Conservation (phyloP, 2,113 vertebrate species). For the Hassar affinis region DNA sequence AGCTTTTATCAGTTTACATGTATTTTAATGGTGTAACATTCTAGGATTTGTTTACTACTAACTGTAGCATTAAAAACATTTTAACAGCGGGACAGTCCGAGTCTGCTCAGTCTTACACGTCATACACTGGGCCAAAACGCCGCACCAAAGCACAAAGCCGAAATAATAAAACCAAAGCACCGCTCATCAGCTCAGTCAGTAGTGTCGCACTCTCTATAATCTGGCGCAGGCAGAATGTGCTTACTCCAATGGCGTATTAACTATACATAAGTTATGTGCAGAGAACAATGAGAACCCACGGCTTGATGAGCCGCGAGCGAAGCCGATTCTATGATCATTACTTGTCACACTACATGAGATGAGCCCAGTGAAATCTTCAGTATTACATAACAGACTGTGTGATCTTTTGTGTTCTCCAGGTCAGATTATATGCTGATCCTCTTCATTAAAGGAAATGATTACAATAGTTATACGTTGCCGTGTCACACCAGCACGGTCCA, state of each 20-base stretch:
- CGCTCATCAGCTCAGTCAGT: not conserved
- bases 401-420: not conserved
- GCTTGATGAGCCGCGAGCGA: not conserved
- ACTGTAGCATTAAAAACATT: not conserved
- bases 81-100: not conserved
- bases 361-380: not conserved
- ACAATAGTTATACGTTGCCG: not conserved
- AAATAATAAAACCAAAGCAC: not conserved
- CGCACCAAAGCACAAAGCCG: not conserved
- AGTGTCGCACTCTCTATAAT: not conserved
- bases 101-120: not conserved
- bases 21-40: not conserved
- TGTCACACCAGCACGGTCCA: not conserved
- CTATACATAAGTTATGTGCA: not conserved
- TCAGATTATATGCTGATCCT: not conserved
- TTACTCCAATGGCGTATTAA: not conserved
- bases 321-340: not conserved
- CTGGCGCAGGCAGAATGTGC: not conserved
- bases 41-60: no score
- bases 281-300: not conserved
- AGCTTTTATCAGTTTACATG: conserved; percentile 1
- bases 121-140: no score
- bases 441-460: not conserved
- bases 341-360: not conserved
- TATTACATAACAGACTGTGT: not conserved